Evolutionary conservation across 2,113 vertebrate species (phyloP).

Genomic region (Euleptes europaea): DNA sequence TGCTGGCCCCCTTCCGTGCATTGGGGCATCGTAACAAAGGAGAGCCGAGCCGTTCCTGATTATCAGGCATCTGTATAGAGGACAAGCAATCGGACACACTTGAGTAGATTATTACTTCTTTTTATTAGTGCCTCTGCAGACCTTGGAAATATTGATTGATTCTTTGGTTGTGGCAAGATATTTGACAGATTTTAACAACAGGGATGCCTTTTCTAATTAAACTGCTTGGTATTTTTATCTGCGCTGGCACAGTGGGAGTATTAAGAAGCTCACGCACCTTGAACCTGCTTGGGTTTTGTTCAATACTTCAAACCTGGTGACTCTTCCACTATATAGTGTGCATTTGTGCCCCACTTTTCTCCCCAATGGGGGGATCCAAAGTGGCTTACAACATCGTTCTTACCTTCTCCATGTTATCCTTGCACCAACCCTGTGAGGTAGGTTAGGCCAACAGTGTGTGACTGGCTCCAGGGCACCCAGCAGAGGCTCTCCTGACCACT

Average conservation of each 20-base stretch:
- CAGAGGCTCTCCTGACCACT: too few species aligned
- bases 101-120: neutral
- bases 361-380: too few species aligned
- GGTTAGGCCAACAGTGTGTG: too few species aligned
- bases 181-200: neutral
- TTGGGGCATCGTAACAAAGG: neutral
- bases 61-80: neutral
- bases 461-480: too few species aligned
- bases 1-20: neutral
- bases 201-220: constrained; percentile 9
- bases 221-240: neutral
- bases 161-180: neutral
- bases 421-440: too few species aligned
- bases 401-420: too few species aligned
- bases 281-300: neutral
- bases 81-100: neutral
- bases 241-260: rapidly evolving
- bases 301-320: neutral
- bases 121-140: neutral
- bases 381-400: too few species aligned
- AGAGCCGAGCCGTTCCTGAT: neutral
- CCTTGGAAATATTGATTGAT: rapidly evolving
- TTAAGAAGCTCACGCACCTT: neutral
- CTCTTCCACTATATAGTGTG: neutral
- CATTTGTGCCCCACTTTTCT: too few species aligned